Base-by-base conservation (phyloP, 92 coral and sea anemone genomes). In the Porites lobata region DNA sequence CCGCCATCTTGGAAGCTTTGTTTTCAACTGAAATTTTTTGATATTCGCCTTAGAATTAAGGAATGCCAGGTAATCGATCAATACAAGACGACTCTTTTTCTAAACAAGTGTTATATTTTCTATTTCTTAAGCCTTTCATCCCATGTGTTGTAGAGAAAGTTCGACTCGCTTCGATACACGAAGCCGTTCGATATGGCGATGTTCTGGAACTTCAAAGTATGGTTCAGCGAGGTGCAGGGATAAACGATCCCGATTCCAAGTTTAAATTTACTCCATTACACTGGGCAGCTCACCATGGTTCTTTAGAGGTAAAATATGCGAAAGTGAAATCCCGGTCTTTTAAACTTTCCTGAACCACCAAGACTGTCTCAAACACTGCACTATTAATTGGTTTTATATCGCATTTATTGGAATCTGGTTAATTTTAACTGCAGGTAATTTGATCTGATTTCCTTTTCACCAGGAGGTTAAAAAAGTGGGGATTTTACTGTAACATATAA, bases 161-260 rank as follows among this genome's bases (percentile, higher is more conserved):
- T 32, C 97, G 95, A 61, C 84, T 97, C 14, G 90, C 96, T 65
- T 94, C 92, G 51, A 94, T 95, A 17, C 99, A 97, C 62, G 99
- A 97, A 90, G 99, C 99, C 0, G 99, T 96, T 78, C 99, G 98
- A 10, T 94, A 92, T 77, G 99, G 99, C 68, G 98, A 97, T 61
- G 98, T 97, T 14, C 90, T 93, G 38, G 99, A 97, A 83, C 90
- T 97, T 13, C 99, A 97, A 71, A 93, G 98, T 29, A 97, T 97
- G 99, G 99, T 97, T 1, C 99, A 97, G 58, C 87, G 98, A 24
- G 99, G 99, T 24, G 99, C 99, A 0, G 99, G 98, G 80, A 95
- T 97, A 54, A 97, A 97, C 83, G 98, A 96, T 79, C 20, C 91
- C 1, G 99, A 97, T 72, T 18, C 91, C 56, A 97, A 94, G 73